A percentile compares a stretch with the other conserved stretches of the same genome.
Conservation (phyloP, 2,113 vertebrate genomes). For the Edolisoma coerulescens region DNA sequence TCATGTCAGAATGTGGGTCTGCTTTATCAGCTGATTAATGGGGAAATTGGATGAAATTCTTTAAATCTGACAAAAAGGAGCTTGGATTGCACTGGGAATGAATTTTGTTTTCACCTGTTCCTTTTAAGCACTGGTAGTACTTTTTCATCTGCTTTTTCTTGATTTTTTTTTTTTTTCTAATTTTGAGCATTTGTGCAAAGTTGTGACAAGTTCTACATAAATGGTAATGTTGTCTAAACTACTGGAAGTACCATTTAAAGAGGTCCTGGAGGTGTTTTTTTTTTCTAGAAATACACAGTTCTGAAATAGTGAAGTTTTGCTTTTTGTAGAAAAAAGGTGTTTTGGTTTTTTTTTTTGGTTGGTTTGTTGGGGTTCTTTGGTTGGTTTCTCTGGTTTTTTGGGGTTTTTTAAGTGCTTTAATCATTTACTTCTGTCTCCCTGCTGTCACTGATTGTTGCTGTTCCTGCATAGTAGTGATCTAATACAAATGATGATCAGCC, state of each 20-base stretch:
- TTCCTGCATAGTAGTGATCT: background rate
- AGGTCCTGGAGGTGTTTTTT: background rate
- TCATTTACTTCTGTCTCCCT: background rate
- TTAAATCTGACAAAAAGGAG: slow-evolving; percentile 14
- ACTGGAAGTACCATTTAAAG: background rate
- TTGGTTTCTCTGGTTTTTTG: too few relatives aligned
- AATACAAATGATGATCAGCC: background rate
- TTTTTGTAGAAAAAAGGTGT: background rate
- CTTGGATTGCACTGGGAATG: background rate
- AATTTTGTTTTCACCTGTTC: background rate
- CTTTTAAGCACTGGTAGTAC: background rate
- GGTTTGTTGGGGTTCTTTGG: background rate
- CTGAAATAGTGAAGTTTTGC: background rate
- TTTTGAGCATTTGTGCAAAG: background rate
- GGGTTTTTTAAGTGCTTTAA: background rate
- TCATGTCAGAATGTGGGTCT: slow-evolving; percentile 7
- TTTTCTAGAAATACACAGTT: background rate
- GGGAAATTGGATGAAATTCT: slow-evolving; percentile 2
- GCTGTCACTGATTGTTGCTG: background rate
- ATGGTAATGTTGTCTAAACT: background rate
- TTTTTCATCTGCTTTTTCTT: background rate
- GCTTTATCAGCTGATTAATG: slow-evolving; percentile 45
- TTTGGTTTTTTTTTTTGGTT: background rate
- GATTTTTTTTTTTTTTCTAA: background rate
- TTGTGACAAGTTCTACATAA: background rate